Conservation (phyloP, 1,140 invertebrate genomes). For the Ephestia elutella region DNA sequence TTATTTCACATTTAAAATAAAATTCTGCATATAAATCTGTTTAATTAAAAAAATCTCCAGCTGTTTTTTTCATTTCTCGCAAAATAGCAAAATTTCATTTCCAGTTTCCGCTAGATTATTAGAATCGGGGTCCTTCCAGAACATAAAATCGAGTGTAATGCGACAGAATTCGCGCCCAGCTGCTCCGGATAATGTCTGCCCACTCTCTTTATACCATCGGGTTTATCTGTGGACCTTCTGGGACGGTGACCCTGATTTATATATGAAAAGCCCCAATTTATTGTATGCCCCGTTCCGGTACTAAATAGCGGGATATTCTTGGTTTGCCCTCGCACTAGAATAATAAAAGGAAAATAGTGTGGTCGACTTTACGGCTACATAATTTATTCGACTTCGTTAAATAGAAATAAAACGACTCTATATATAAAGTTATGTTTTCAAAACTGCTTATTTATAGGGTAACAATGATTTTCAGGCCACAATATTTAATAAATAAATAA, state of each 20-base stretch:
- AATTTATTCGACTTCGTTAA: not conserved
- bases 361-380: not conserved
- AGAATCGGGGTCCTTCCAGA: constrained; percentile 11
- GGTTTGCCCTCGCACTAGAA: constrained; percentile 38
- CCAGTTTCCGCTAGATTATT: not conserved
- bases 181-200: constrained; percentile 37
- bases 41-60: no score
- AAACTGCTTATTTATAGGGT: no score
- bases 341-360: constrained; percentile 30
- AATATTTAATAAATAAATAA: no score
- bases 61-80: no score
- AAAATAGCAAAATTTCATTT: no score
- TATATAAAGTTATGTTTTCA: no score
- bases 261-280: constrained; percentile 52
- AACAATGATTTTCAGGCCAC: no score
- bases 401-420: no score
- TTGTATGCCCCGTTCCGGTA: constrained; percentile 32
- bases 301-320: constrained; percentile 50
- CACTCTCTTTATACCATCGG: constrained; percentile 34
- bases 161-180: constrained; percentile 40
- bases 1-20: no score
- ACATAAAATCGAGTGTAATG: constrained; percentile 44
- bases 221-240: constrained; percentile 48
- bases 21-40: no score
- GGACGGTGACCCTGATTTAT: constrained; percentile 52